Conservation (phyloP, 2,888 invertebrate species). For the Merodon equestris region DNA sequence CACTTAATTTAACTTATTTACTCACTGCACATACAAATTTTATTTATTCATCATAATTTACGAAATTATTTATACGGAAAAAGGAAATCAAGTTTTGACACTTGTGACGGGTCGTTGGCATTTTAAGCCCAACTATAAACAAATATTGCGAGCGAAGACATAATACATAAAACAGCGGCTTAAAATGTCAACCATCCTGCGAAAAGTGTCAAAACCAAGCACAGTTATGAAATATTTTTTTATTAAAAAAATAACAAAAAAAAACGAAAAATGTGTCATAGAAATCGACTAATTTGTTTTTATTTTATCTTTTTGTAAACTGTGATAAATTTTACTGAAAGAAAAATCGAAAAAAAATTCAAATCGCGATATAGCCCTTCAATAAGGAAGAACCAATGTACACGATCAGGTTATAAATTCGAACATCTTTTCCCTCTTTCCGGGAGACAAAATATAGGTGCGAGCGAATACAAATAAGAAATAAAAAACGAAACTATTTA, state of each 20-base stretch:
- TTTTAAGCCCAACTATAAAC: conserved; percentile 32
- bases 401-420: too few species aligned
- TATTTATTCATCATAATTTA: neutral
- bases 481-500: conserved; percentile 29
- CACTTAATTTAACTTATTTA: conserved; percentile 51
- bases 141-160: conserved; percentile 63
- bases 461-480: conserved; percentile 45
- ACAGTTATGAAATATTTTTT: conserved; percentile 1
- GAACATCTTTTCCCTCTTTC: neutral
- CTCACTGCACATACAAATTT: conserved; percentile 45
- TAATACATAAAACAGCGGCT: conserved; percentile 22
- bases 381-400: neutral
- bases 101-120: conserved; percentile 16
- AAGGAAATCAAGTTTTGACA: neutral
- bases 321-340: conserved; percentile 73
- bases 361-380: conserved; percentile 7
- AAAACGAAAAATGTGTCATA: conserved; percentile 12
- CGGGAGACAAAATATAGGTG: conserved; percentile 69
- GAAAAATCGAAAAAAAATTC: conserved; percentile 65
- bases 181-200: conserved; percentile 35
- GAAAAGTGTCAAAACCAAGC: conserved; percentile 18
- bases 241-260: conserved; percentile 26
- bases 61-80: conserved; percentile 5
- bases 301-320: conserved; percentile 72
- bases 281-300: conserved; percentile 18